Evolutionary conservation across 2,113 vertebrate species (phyloP), one percentile per base, ranked within the genome.

Genomic region (Phodopus roborovskii): DNA sequence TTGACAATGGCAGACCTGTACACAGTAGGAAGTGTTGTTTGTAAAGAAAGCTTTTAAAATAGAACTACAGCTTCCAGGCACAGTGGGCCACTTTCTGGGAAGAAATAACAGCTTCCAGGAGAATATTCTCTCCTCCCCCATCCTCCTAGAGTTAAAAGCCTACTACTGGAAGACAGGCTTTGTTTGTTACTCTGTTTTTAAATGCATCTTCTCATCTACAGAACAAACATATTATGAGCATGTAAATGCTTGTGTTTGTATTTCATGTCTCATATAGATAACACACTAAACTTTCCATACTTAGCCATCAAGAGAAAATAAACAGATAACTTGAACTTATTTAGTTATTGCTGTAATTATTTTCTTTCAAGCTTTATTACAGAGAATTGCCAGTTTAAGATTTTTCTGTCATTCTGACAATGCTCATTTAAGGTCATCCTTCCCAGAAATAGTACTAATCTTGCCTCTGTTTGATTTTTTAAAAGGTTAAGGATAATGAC

Each of bases 331-430:
- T 64, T 48, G 16, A 88, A 70, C 3, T 84, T 58, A 83, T n/a
- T 88, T 87, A 81, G 45, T 73, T 94, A 95, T 90, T n/a, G 82
- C 42, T 20, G 66, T 86, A 86, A 95, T 87, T 81, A 77, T 45
- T 74, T 94, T 95, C 48, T 86, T 84, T n/a, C 33, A 73, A 85
- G 48, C 20, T 84, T 94, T 83, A 92, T 75, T 64, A 22, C 7
- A 70, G 36, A 73, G 28, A 86, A 77, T 73, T 26, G 60, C 20
- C 74, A 42, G 17, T 15, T 85, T 95, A 86, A 92, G 66, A 86
- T 92, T 79, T 94, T 36, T 92, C 45, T 89, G 48, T 95, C 56
- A 92, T 70, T 97, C 73, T 83, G 58, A 86, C 39, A 74, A 26
- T 45, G 78, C 1, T 0, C 33, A 60, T 84, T 90, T 90, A 82